phyloP scores from a whole-genome alignment of 2,113 vertebrate species.

The Melozone crissalis region DNA sequence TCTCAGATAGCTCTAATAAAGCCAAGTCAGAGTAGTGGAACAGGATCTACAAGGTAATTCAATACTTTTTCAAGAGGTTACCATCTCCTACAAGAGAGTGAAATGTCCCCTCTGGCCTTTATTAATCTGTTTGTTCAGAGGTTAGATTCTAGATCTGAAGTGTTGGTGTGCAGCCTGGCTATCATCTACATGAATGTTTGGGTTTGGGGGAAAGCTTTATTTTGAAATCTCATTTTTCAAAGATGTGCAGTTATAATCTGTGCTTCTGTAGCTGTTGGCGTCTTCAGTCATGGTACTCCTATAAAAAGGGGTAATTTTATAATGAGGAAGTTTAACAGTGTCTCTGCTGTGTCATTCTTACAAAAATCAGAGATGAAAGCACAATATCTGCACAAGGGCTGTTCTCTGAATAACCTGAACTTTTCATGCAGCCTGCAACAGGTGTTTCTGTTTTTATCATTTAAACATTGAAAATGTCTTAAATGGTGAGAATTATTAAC shows the following conservation, averaged over 20 bases:
- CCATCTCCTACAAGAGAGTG: not conserved
- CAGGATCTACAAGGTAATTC: slow-evolving; percentile 78
- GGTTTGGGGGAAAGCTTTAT: not conserved
- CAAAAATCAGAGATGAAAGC: not conserved
- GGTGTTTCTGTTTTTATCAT: not conserved
- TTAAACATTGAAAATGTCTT: not conserved
- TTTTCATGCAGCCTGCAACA: not conserved
- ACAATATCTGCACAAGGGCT: not conserved
- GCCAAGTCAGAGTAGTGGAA: slow-evolving; percentile 22
- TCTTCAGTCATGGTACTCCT: not conserved
- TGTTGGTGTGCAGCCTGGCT: not conserved
- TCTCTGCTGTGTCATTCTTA: not conserved
- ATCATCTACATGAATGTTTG: not conserved
- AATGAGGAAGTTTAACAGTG: not conserved
- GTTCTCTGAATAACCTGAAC: not conserved
- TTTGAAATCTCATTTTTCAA: not conserved
- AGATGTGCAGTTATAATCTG: not conserved
- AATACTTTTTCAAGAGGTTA: not conserved
- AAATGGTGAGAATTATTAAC: not conserved
- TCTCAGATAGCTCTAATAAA: slow-evolving; percentile 62
- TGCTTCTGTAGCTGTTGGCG: not conserved
- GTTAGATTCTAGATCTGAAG: not conserved
- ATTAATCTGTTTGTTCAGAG: not conserved
- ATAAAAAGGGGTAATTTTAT: not conserved
- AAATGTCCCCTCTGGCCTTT: not conserved